A percentile compares a stretch with the other conserved stretches of the same genome.
Conservation (phyloP, 2,888 invertebrate genomes). For the Pristionchus arcanus region DNA sequence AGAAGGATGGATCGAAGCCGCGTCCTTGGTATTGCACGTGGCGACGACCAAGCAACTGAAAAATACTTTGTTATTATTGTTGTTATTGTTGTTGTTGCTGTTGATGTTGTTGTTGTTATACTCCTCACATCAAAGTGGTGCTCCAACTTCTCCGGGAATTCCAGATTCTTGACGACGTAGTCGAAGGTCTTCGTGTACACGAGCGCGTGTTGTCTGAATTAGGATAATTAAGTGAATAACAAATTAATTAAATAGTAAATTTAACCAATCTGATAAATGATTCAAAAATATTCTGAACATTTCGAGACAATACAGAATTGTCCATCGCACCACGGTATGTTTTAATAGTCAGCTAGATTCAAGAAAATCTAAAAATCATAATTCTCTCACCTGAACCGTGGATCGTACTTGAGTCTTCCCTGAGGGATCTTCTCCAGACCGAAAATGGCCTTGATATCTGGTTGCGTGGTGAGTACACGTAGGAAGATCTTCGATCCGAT, state of each 20-base stretch:
- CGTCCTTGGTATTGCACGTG: constrained; percentile 74
- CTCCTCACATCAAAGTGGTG: constrained; percentile 70
- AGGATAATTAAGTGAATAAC: not conserved
- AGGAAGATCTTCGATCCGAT: constrained; percentile 77
- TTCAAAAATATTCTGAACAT: no score
- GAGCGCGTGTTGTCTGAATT: constrained; percentile 65
- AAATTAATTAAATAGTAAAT: not conserved
- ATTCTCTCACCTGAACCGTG: constrained; percentile 63
- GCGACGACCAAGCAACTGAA: constrained; percentile 72
- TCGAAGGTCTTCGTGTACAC: constrained; percentile 75
- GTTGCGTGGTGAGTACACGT: constrained; percentile 74
- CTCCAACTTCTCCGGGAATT: constrained; percentile 74
- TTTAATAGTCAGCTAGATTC: no score
- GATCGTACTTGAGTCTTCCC: constrained; percentile 74
- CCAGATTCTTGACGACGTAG: constrained; percentile 75
- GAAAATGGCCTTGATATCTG: constrained; percentile 72
- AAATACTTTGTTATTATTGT: not conserved
- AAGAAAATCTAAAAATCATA: no score
- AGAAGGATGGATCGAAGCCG: constrained; percentile 79
- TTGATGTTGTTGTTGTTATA: not conserved
- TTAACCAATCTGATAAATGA: no score
- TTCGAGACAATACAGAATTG: no score
- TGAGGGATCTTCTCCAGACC: constrained; percentile 70
- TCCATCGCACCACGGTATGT: no score
- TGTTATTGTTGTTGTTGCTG: not conserved